A percentile compares a stretch with the other conserved stretches of the same genome.
phyloP scores from a whole-genome alignment of 2,888 invertebrate species.

The Cactoblastis cactorum region DNA sequence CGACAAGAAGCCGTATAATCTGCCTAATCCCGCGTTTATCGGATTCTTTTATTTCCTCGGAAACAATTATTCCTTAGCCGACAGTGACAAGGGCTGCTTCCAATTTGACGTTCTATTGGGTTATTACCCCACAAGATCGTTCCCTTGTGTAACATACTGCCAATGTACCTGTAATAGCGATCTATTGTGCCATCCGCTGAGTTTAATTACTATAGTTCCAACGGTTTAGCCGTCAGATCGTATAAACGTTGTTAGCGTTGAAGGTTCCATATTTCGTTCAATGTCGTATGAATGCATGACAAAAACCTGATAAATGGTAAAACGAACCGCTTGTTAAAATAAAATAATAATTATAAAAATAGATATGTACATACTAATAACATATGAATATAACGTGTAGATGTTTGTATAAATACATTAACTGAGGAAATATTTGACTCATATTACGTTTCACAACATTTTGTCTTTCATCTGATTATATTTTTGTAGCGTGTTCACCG shows the following conservation, averaged over 20 bases:
- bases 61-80: constrained; percentile 14
- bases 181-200: constrained; percentile 51
- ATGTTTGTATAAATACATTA: too few relatives aligned
- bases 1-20: neutral
- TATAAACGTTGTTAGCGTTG: constrained; percentile 14
- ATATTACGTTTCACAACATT: too few relatives aligned
- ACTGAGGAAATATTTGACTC: too few relatives aligned
- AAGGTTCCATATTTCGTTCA: constrained; percentile 15
- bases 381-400: too few relatives aligned
- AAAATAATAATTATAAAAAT: too few relatives aligned
- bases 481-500: too few relatives aligned
- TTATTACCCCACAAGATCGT: constrained; percentile 27
- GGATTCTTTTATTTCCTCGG: constrained; percentile 7
- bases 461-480: too few relatives aligned
- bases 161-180: constrained; percentile 55
- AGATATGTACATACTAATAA: too few relatives aligned
- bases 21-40: neutral
- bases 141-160: constrained; percentile 52
- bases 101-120: constrained; percentile 18
- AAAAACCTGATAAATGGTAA: neutral
- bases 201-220: constrained; percentile 35
- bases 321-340: too few relatives aligned
- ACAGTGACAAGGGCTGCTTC: constrained; percentile 24
- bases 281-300: constrained; percentile 9
- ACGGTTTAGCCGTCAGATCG: constrained; percentile 15